These are phyloP conservation scores for Pseudorhombus dupliciocellatus DNA, from an alignment of 2,113 vertebrate species.

Conservation along the genomic window DNA sequence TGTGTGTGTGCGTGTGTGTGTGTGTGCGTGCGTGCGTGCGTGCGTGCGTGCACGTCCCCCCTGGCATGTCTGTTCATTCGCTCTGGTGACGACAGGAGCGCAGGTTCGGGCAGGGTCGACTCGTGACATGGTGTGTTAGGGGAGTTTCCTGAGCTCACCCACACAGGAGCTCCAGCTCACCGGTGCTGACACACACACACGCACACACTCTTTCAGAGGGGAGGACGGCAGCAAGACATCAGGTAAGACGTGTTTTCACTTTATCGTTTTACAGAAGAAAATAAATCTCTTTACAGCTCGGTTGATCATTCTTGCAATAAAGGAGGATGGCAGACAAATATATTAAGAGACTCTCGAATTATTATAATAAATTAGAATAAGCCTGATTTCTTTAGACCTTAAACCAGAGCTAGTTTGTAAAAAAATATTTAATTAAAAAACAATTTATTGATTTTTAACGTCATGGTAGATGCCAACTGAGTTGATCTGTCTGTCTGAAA, in stretches of 20 bases:
- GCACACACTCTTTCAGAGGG: neutral
- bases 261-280: neutral
- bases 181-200: neutral
- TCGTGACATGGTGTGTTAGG: slow-evolving; percentile 47
- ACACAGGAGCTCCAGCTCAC: slow-evolving; percentile 1
- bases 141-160: slow-evolving; percentile 42
- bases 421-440: too few relatives aligned
- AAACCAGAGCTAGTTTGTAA: too few relatives aligned
- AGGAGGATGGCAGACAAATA: too few relatives aligned
- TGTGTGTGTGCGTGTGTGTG: slow-evolving; percentile 19
- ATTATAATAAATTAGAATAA: too few relatives aligned
- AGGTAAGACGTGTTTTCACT: slow-evolving; percentile 50
- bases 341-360: too few relatives aligned
- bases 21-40: slow-evolving; percentile 22
- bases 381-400: too few relatives aligned
- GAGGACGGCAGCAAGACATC: slow-evolving; percentile 11
- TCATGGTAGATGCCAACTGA: too few relatives aligned
- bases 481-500: too few relatives aligned
- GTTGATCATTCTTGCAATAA: neutral
- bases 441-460: too few relatives aligned
- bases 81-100: slow-evolving; percentile 33
- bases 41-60: slow-evolving; percentile 23
- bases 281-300: neutral
- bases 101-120: slow-evolving; percentile 54
- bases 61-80: slow-evolving; percentile 25